Evolutionary conservation across 1,140 invertebrate species (phyloP).

Genomic region (Pomacea maculata): DNA sequence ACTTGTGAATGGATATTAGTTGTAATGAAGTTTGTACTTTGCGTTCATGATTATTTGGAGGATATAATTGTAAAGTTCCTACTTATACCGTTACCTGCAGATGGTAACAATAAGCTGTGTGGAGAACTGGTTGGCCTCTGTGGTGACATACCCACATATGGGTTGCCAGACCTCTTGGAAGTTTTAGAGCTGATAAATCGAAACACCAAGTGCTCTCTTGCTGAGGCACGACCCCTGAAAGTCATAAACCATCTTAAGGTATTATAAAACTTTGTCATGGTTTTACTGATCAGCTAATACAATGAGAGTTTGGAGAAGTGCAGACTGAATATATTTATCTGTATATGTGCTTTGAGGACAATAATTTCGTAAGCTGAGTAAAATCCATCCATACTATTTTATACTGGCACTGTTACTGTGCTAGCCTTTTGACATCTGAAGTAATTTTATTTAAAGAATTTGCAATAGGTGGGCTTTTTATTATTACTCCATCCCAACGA

Average conservation of each 20-base stretch:
- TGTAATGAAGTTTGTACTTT: too few species aligned
- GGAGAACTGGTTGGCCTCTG: conserved; percentile 50
- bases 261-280: not conserved
- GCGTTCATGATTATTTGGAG: too few species aligned
- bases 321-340: not conserved
- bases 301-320: not conserved
- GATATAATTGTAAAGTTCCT: not conserved
- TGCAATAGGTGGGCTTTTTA: not conserved
- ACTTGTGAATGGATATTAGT: too few species aligned
- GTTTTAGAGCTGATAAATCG: conserved; percentile 45
- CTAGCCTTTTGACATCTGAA: too few species aligned
- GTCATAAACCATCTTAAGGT: conserved; percentile 57
- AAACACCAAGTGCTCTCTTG: conserved; percentile 30
- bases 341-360: not conserved
- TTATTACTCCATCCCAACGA: not conserved
- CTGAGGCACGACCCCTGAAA: conserved; percentile 48
- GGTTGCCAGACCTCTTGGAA: conserved; percentile 55
- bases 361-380: not conserved
- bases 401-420: not conserved
- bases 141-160: conserved; percentile 52
- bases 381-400: not conserved
- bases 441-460: not conserved
- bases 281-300: not conserved
- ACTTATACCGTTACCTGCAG: not conserved
- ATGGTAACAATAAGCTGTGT: conserved; percentile 19